Conservation (phyloP, 2,797 vertebrate species). For the Catamblyrhynchus diadema region DNA sequence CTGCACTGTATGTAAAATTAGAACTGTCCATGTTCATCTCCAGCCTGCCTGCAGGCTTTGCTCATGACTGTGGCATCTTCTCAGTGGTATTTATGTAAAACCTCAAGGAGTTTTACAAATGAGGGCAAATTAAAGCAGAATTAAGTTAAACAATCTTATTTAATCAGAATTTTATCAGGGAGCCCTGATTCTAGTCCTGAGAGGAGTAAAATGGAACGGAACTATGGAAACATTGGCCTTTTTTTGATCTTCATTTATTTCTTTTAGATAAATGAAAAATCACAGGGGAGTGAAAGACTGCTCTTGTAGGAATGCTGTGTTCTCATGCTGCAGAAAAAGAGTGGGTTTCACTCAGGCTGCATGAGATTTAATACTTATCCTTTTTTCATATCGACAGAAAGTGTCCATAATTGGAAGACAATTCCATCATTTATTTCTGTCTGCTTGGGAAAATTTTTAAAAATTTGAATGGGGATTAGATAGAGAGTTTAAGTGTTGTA, state of each 20-base stretch:
- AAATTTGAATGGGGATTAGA: neutral
- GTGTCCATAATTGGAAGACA: neutral
- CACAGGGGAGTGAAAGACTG: neutral
- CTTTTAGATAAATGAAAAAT: neutral
- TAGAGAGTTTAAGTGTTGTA: neutral
- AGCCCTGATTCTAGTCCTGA: neutral
- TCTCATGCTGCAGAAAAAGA: neutral
- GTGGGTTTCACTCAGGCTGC: neutral
- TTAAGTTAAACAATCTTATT: neutral
- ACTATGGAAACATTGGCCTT: neutral
- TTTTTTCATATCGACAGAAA: neutral
- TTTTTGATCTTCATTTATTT: neutral
- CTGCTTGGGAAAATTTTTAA: neutral
- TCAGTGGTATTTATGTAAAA: neutral
- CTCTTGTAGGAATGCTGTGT: neutral
- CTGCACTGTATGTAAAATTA: neutral
- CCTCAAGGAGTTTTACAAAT: neutral
- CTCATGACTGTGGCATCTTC: neutral
- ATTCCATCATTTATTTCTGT: neutral
- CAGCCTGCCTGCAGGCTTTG: neutral
- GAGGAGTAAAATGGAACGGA: neutral
- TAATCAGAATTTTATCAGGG: neutral
- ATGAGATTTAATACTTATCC: neutral
- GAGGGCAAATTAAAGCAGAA: neutral
- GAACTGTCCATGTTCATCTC: neutral